phyloP scores from a whole-genome alignment of 2,888 invertebrate genomes.

The Callyntrura sp. region DNA sequence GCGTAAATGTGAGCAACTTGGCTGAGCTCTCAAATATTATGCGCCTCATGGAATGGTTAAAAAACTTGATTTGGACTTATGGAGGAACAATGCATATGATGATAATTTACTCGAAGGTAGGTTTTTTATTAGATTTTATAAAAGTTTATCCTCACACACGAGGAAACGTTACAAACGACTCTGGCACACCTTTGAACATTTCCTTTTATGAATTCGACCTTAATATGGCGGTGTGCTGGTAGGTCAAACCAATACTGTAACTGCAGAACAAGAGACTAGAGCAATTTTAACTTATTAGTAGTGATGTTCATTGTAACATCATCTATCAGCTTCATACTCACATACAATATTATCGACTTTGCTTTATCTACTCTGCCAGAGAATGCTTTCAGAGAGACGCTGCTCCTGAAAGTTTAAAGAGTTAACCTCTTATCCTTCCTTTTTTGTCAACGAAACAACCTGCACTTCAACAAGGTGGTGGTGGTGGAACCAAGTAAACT shows the following conservation, averaged over 20 bases:
- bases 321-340: not conserved
- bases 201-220: constrained; percentile 60
- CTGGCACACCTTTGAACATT: constrained; percentile 61
- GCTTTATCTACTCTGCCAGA: not conserved
- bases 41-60: not conserved
- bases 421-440: constrained; percentile 36
- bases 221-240: constrained; percentile 2
- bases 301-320: not conserved
- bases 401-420: not conserved
- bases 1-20: not conserved
- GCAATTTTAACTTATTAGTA: constrained; percentile 34
- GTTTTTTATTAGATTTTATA: constrained; percentile 34
- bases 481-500: not conserved
- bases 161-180: constrained; percentile 11
- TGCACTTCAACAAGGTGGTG: not conserved
- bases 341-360: not conserved
- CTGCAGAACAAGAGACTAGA: not conserved
- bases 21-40: too few relatives aligned
- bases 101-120: constrained; percentile 28
- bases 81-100: not conserved
- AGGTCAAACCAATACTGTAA: constrained; percentile 38
- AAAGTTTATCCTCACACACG: not conserved
- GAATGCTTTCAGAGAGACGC: not conserved
- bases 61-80: not conserved
- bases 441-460: constrained; percentile 15